Evolutionary conservation across 2,113 vertebrate genomes (phyloP).

Genomic region (Ivindomyrus marchei): DNA sequence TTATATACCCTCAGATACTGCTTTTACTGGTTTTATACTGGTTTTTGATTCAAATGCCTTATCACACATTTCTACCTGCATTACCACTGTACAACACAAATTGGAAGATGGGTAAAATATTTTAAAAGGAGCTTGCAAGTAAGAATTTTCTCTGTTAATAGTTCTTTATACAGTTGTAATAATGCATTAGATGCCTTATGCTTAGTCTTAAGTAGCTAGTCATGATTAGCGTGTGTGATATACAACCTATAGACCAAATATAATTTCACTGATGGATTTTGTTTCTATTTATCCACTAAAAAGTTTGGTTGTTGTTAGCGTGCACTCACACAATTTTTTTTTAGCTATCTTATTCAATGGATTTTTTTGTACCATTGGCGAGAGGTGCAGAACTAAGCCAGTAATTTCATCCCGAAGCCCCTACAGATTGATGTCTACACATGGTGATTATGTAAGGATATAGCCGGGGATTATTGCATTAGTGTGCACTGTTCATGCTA

Average conservation of each 20-base stretch:
- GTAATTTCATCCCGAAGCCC: background rate
- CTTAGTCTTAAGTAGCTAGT: background rate
- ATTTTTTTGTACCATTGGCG: background rate
- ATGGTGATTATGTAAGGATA: background rate
- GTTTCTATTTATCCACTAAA: background rate
- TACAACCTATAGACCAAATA: background rate
- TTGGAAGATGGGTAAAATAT: background rate
- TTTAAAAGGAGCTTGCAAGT: background rate
- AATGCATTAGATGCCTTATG: background rate
- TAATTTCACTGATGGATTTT: background rate
- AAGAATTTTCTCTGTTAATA: background rate
- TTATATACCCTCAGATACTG: background rate
- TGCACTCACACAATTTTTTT: background rate
- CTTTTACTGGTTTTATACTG: background rate
- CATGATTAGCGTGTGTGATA: background rate
- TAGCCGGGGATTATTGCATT: background rate
- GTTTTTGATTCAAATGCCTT: background rate
- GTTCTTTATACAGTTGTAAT: background rate
- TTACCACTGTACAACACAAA: background rate
- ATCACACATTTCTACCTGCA: background rate
- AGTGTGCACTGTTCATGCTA: background rate
- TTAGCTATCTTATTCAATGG: background rate
- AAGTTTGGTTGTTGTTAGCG: background rate
- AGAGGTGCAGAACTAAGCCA: background rate
- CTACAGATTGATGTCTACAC: background rate